These are phyloP conservation scores for Hepsetus odoe DNA, from an alignment of 2,113 vertebrate genomes.

Conservation along the genomic window DNA sequence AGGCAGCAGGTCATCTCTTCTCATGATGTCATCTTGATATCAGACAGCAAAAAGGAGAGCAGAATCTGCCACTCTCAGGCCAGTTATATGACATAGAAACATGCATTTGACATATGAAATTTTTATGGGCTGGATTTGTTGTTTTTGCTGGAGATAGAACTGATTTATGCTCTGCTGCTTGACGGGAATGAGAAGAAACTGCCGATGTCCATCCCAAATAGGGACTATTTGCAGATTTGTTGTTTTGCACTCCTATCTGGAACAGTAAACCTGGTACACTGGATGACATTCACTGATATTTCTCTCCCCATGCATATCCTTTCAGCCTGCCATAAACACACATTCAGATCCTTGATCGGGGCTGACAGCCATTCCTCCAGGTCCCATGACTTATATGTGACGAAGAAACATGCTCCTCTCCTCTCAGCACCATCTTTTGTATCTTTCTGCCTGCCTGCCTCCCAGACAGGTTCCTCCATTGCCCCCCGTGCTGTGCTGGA, in stretches of 20 bases:
- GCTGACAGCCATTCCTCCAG: too few relatives aligned
- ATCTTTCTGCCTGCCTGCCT: too few relatives aligned
- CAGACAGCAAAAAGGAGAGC: too few relatives aligned
- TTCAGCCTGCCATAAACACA: background rate
- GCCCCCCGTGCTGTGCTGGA: too few relatives aligned
- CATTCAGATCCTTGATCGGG: too few relatives aligned
- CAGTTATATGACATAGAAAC: background rate
- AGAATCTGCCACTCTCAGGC: too few relatives aligned
- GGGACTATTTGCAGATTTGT: background rate
- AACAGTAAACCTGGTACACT: background rate
- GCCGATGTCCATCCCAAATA: background rate
- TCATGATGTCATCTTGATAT: constrained; percentile 32
- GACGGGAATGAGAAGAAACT: background rate
- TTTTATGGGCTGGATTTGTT: too few relatives aligned
- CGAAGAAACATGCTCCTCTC: background rate
- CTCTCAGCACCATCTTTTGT: too few relatives aligned
- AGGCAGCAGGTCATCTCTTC: constrained; percentile 12
- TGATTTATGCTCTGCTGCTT: too few relatives aligned
- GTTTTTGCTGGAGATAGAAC: too few relatives aligned
- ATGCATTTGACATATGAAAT: too few relatives aligned
- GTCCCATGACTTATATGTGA: background rate
- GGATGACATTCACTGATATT: background rate
- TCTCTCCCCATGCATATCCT: background rate
- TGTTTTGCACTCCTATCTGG: background rate
- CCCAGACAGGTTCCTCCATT: background rate